Base-by-base conservation (phyloP, 92 coral and sea anemone species). In the Palythoa heliodiscus region DNA sequence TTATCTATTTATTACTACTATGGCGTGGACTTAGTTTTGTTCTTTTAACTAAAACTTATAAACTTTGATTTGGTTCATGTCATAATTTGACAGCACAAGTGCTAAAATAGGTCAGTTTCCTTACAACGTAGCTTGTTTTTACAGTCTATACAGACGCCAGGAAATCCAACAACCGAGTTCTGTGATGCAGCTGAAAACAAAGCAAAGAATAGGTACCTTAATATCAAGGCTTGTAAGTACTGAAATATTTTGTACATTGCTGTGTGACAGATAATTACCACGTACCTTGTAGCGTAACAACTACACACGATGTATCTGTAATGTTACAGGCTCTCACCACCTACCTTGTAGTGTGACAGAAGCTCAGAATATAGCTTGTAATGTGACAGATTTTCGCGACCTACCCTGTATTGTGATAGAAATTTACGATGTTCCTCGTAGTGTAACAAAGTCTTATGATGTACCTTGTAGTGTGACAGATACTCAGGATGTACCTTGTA, bases 161-260 rank as follows among this genome's bases (percentile, higher is more conserved):
- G 76, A 35, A 39, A 52, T 22, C 89, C 89, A 38, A 90, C 88
- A 5, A 80, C 90, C 20, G 70, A 23, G 10, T 10, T 17, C 11
- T 86, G 92, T 80, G 90, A 82, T 58, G 63, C 61, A 23, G 76
- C 76, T 17, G 54, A 9, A 13, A 91, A 91, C 75, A 87, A 82
- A 82, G 75, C 71, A 61, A 93, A 87, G 58, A 93, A 93, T 80
- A 61, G 97, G 82, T 93, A 93, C 76, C 87, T 63, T 13, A 93
- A 93, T 89, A 93, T 93, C 40, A 78, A 89, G 38, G 92, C 97
- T 43, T 93, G 97, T 93, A 87, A 85, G 96, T 87, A 38, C 60
- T 20, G 22, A 20, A 52, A 23, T 17, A 6, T 17, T 82, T 17
- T 38, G 61, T 55, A 55, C 61, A 0, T 55, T 55, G 19, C 16